Evolutionary conservation across 2,888 invertebrate genomes (phyloP), one percentile per base, ranked within the genome.

Genomic region (Oligia strigilis): DNA sequence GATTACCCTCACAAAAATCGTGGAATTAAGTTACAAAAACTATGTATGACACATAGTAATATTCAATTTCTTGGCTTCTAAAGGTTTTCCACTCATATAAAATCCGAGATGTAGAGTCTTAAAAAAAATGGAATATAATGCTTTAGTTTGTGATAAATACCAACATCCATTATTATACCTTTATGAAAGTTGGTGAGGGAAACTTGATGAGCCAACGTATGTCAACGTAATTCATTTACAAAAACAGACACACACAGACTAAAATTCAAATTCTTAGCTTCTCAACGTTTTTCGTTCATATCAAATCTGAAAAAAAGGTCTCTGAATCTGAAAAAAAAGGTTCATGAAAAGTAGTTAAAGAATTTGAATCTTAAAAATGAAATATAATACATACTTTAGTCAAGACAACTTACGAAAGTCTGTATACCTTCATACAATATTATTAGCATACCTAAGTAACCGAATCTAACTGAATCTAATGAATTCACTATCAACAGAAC

Each of bases 361-460:
- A 13, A 60, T 60, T 11, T 13, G 11, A 13, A 58, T 62, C 13
- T 14, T 62, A n/a, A 64, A 64, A 64, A 64, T 19, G 4, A 1
- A 70, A 19, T 23, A 17, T 13, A 46, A 40, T 40, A 40, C 11
- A 49, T 40, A 40, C 4, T 46, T 49, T 17, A 69, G 1, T 46
- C 0, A 40, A 40, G 2, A 46, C 58, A 62, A 46, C n/a, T 29
- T 55, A 40, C 19, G 4, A 84, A 65, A 60, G 14, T 36, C 40
- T 23, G 29, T 13, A 14, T 29, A 75, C 3, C 43, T 64, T 36
- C 17, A 62, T 23, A 65, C 52, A 75, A 43, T 70, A 67, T 75
- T 60, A 77, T 82, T 77, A 71, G 62, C 76, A 73, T 85, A 75
- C 36, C 64, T 72, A 75, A 72, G 67, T 72, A 70, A 65, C 69